Evolutionary conservation across 2,113 vertebrate genomes (phyloP).

Genomic region (Leucoraja erinaceus): DNA sequence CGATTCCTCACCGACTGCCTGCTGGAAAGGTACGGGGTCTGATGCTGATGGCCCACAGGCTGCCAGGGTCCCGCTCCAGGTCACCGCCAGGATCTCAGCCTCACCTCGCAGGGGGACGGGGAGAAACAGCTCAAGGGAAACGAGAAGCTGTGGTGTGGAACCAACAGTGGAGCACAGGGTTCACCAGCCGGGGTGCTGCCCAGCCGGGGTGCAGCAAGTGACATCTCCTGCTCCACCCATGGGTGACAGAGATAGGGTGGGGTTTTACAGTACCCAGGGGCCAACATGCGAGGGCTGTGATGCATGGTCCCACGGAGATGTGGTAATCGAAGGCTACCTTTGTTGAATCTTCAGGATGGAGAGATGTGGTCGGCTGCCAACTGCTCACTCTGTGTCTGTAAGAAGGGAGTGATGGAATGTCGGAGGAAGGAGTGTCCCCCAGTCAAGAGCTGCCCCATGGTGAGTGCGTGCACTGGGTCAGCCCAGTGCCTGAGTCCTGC

Average conservation of each 20-base stretch:
- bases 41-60: no score
- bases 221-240: no score
- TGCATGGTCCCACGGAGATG: background rate
- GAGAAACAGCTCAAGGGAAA: no score
- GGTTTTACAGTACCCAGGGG: no score
- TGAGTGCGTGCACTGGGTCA: slow-evolving; percentile 53
- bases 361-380: slow-evolving; percentile 96
- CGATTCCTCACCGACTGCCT: no score
- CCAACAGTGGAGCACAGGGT: no score
- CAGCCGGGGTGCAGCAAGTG: no score
- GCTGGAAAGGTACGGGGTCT: no score
- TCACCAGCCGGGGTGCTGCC: no score
- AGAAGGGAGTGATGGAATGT: slow-evolving; percentile 78
- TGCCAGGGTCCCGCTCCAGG: background rate
- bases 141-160: no score
- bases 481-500: background rate
- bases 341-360: slow-evolving; percentile 67
- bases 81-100: no score
- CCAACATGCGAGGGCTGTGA: background rate
- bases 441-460: slow-evolving; percentile 84
- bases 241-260: no score
- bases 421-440: slow-evolving; percentile 84
- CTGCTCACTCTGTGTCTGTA: slow-evolving; percentile 87
- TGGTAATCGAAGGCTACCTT: slow-evolving; percentile 39
- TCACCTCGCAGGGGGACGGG: background rate